phyloP scores from a whole-genome alignment of 2,113 vertebrate species.

The Scolopax mira region DNA sequence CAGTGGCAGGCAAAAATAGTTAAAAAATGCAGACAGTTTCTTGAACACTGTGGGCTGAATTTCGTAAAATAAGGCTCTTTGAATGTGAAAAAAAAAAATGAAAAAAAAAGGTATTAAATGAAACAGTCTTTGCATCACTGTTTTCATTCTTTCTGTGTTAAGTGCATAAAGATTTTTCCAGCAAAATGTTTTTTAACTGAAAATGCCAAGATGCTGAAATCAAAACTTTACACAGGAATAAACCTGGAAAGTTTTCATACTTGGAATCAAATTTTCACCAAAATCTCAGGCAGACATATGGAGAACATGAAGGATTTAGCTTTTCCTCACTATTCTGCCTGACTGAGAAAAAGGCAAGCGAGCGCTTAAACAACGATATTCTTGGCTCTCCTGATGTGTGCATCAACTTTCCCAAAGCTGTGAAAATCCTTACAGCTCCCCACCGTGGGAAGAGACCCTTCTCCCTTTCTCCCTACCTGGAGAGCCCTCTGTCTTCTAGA shows the following conservation, averaged over 20 bases:
- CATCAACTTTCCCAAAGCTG: not conserved
- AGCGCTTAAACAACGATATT: not conserved
- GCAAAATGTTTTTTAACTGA: not conserved
- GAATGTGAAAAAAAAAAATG: not conserved
- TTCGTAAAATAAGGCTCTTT: not conserved
- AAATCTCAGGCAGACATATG: conserved; percentile 12
- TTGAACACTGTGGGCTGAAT: conserved; percentile 28
- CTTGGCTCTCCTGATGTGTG: not conserved
- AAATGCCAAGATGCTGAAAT: not conserved
- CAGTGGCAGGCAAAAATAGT: conserved; percentile 25
- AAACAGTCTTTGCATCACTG: not conserved
- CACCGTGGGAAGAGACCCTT: not conserved
- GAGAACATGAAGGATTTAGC: not conserved
- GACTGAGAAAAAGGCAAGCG: not conserved
- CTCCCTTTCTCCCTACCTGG: not conserved
- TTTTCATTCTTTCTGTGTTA: conserved; percentile 22
- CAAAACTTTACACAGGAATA: conserved; percentile 1
- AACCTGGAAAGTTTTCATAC: conserved; percentile 43
- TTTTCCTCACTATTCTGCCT: not conserved
- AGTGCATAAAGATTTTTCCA: conserved; percentile 10
- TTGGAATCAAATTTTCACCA: not conserved
- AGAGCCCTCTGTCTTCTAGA: accelerated
- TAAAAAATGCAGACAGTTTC: conserved; percentile 53
- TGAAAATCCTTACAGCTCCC: not conserved
- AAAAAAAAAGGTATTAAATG: not conserved